Evolutionary conservation across 2,888 invertebrate species (phyloP), one percentile per base, ranked within the genome.

Genomic region (Dioctria rufipes): DNA sequence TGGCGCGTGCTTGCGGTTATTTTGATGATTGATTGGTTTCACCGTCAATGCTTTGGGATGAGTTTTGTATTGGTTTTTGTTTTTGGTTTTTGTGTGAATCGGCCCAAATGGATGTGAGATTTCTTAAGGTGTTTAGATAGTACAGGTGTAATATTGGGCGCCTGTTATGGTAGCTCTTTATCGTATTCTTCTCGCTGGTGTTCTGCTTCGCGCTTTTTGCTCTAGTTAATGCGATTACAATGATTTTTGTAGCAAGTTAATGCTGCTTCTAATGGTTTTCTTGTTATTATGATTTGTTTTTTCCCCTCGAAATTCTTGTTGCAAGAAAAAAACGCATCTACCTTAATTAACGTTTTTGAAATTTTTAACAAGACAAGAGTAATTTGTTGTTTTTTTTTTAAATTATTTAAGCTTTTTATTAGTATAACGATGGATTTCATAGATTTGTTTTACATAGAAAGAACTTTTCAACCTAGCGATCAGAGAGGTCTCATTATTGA

Each of bases 1-100:
- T 75, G 81, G 80, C 81, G 77, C 79, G 81, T 81, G 81, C 81
- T 80, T 77, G 80, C 61, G 81, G 80, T 81, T 77, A 49, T 77
- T 77, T 77, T 77, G 77, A 77, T 77, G 77, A 63, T 77, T 77
- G 61, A 63, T 77, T 77, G 77, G 63, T 63, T 60, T 39, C 46
- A n/a, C 49, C 46, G 43, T 60, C 60, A 60, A 60, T 75, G 37
- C 46, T 63, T 43, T 37, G 42, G 49, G 11, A 46, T 39, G 61
- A 39, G 54, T 63, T 25, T 54, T 42, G 3, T 37, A 39, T 37
- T 51, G 51, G 51, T 51, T 8, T 51, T 51, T 51, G 8, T 51
- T n/a, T 51, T 51, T 51, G n/a, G 9, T 51, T 51, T 51, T 51
- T 51, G 3, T 51, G 54, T 54, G 54, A 54, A 54, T 11, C 11